phyloP scores from a whole-genome alignment of 2,113 vertebrate species.

The Oncorhynchus tshawytscha region DNA sequence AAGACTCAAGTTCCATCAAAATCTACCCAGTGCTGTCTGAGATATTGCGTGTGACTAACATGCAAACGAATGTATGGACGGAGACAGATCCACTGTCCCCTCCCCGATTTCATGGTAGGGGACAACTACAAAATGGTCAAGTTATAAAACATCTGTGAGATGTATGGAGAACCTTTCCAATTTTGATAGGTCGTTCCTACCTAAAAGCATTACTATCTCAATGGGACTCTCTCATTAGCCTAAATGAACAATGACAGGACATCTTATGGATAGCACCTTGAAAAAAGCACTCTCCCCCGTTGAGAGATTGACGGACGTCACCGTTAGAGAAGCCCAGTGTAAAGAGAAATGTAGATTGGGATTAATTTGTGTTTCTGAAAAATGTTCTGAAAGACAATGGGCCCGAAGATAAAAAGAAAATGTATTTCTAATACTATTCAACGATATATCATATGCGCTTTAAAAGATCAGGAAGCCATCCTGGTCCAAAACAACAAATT shows the following conservation, averaged over 20 bases:
- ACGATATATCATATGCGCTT: background rate
- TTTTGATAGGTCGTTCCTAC: background rate
- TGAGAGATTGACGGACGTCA: slow-evolving; percentile 11
- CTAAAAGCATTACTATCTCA: background rate
- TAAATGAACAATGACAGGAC: background rate
- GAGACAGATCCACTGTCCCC: too few species aligned
- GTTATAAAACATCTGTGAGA: background rate
- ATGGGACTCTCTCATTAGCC: background rate
- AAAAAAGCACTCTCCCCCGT: slow-evolving; percentile 18
- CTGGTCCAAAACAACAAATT: background rate
- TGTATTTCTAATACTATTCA: too few species aligned
- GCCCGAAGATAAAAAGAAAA: background rate
- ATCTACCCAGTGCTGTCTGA: too few species aligned
- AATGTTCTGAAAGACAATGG: background rate
- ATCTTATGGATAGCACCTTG: slow-evolving; percentile 14
- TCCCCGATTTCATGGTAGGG: background rate
- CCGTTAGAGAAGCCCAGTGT: background rate
- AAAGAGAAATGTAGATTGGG: background rate
- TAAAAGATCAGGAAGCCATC: background rate
- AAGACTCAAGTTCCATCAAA: background rate
- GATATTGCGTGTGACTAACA: too few species aligned
- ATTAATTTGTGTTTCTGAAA: slow-evolving; percentile 9
- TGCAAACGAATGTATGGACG: too few species aligned
- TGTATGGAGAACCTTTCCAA: background rate
- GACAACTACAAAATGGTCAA: too few species aligned